Evolutionary conservation across 2,113 vertebrate species (phyloP).

Genomic region (Gallinago jamesoni): DNA sequence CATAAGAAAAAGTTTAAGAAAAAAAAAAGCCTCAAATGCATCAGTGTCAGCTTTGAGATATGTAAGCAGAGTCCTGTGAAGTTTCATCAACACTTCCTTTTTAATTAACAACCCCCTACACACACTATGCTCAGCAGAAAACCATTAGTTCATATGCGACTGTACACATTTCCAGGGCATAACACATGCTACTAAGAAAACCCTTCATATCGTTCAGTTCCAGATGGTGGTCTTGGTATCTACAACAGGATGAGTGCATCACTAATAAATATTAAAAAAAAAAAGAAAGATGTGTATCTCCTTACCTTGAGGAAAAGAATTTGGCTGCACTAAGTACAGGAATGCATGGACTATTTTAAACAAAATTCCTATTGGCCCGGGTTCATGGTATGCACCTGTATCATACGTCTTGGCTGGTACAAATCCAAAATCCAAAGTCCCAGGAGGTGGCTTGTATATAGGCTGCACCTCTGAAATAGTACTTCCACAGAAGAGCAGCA

Average conservation of each 20-base stretch:
- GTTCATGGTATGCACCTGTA: conserved; percentile 82
- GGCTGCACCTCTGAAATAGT: conserved; percentile 71
- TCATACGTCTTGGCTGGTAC: conserved; percentile 86
- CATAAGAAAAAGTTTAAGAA: background rate
- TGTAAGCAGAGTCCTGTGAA: background rate
- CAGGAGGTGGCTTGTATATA: conserved; percentile 54
- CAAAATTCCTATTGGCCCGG: conserved; percentile 85
- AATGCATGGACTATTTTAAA: conserved; percentile 87
- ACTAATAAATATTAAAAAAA: background rate
- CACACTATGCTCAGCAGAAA: background rate
- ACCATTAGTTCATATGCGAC: background rate
- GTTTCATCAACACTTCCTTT: background rate
- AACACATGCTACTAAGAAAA: background rate
- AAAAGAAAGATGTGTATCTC: background rate
- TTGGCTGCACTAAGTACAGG: conserved; percentile 87
- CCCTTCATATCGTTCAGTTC: background rate
- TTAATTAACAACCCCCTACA: background rate
- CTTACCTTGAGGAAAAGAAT: conserved; percentile 91
- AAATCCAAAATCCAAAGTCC: conserved; percentile 84
- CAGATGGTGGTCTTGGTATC: background rate
- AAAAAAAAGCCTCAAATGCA: background rate
- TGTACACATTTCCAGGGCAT: background rate
- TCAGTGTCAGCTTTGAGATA: background rate
- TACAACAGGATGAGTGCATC: background rate
- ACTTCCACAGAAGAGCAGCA: conserved; percentile 74